Percentiles rank a stretch among this genome's conserved stretches.
phyloP scores from a whole-genome alignment of 2,113 vertebrate species.

The Coryphaenoides rupestris region DNA sequence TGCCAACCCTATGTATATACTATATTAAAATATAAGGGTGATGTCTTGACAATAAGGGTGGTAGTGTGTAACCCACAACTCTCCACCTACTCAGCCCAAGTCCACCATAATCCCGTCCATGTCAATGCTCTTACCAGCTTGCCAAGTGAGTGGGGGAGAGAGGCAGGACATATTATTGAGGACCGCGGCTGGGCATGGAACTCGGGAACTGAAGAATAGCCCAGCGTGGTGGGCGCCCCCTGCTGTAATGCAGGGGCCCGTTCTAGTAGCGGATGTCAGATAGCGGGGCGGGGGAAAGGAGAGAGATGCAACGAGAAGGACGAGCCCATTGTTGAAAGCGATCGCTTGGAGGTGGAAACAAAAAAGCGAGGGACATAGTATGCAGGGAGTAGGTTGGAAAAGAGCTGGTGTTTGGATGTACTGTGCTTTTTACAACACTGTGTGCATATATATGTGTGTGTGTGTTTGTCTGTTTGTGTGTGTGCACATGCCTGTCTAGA shows the following conservation, averaged over 20 bases:
- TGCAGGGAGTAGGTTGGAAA: not conserved
- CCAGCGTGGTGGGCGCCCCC: conserved; percentile 45
- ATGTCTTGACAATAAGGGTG: conserved; percentile 35
- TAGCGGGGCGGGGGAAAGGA: not conserved
- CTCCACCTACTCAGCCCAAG: conserved; percentile 11
- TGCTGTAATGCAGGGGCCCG: conserved; percentile 14
- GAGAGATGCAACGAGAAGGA: not conserved
- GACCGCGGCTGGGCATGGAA: no score
- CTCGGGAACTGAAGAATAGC: not conserved
- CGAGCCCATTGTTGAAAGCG: not conserved
- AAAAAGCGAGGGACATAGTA: not conserved
- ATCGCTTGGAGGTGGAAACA: not conserved
- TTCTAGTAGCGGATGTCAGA: not conserved
- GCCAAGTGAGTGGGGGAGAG: not conserved
- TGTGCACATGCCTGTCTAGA: conserved; percentile 1
- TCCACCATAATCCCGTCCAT: not conserved
- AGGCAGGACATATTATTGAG: conserved; percentile 29
- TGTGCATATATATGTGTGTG: conserved; percentile 3
- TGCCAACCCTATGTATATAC: no score
- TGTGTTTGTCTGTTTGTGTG: conserved; percentile 11
- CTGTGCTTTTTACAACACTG: not conserved
- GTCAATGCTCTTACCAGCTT: conserved; percentile 50
- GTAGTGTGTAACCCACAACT: conserved; percentile 20
- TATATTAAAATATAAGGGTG: no score
- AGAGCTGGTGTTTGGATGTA: not conserved